Evolutionary conservation across 2,888 invertebrate genomes (phyloP).

Genomic region (Smittia aterrima): DNA sequence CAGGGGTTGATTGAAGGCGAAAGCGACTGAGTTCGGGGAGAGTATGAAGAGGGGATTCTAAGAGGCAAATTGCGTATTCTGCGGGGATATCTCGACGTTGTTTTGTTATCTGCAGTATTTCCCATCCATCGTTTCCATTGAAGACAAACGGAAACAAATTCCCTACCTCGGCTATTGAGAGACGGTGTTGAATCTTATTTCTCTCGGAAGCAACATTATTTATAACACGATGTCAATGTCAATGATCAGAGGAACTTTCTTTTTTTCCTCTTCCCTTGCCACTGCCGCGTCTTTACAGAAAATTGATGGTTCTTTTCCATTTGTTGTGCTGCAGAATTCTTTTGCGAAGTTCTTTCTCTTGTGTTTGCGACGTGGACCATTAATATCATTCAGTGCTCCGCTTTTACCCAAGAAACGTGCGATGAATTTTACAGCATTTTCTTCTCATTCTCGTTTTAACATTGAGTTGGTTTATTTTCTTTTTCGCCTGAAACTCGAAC

Average conservation of each 20-base stretch:
- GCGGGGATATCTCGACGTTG: neutral
- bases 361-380: conserved; percentile 39
- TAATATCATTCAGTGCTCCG: conserved; percentile 36
- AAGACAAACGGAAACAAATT: conserved; percentile 5
- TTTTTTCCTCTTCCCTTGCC: neutral
- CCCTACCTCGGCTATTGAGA: neutral
- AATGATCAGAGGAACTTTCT: conserved; percentile 30
- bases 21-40: neutral
- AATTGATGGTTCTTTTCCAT: conserved; percentile 39
- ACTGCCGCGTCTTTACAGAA: neutral
- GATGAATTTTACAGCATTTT: conserved; percentile 36
- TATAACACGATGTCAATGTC: neutral
- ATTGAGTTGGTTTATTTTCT: neutral
- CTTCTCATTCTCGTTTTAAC: conserved; percentile 17
- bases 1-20: conserved; percentile 4
- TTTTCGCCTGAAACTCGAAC: conserved; percentile 23
- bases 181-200: neutral
- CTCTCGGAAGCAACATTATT: neutral
- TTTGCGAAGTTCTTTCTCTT: neutral
- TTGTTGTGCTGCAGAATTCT: conserved; percentile 2
- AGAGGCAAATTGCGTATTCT: neutral
- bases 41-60: neutral
- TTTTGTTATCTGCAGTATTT: conserved; percentile 22
- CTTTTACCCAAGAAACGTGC: conserved; percentile 38
- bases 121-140: conserved; percentile 5